These are phyloP conservation scores for Drosophila infuscata DNA, from an alignment of 2,888 invertebrate genomes.

Conservation along the genomic window DNA sequence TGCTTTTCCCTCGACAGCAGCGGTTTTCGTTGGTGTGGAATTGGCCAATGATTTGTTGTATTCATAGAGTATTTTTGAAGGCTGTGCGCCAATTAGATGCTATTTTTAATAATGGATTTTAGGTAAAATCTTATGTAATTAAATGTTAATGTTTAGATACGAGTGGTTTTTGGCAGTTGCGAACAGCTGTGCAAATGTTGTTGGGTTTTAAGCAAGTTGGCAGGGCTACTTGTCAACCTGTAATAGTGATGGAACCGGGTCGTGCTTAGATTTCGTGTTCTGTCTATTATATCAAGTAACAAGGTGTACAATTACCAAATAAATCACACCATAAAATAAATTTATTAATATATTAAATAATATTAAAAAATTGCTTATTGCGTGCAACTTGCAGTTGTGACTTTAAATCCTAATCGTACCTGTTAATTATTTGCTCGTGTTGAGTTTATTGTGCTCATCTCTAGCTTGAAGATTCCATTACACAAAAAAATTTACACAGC, in stretches of 20 bases:
- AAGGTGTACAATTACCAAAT: background rate
- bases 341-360: background rate
- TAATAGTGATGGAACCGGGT: slow-evolving; percentile 12
- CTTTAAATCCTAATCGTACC: background rate
- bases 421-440: background rate
- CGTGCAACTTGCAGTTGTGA: background rate
- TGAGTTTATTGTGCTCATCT: slow-evolving; percentile 10
- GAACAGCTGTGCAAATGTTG: slow-evolving; percentile 21
- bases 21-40: slow-evolving; percentile 99
- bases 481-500: slow-evolving; percentile 25
- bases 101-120: slow-evolving; percentile 22
- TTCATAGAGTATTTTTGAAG: slow-evolving; percentile 75
- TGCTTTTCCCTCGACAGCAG: slow-evolving; percentile 99
- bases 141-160: slow-evolving; percentile 26
- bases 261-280: slow-evolving; percentile 4
- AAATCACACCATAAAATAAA: background rate
- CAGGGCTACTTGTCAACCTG: slow-evolving; percentile 14
- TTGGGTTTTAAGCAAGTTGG: slow-evolving; percentile 16
- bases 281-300: background rate
- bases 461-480: slow-evolving; percentile 22
- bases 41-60: slow-evolving; percentile 89
- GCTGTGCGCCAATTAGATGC: slow-evolving; percentile 36
- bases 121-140: slow-evolving; percentile 14
- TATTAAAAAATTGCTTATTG: background rate
- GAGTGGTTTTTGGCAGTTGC: slow-evolving; percentile 4